phyloP scores from a whole-genome alignment of 2,113 vertebrate species.

The Dasypus novemcinctus region DNA sequence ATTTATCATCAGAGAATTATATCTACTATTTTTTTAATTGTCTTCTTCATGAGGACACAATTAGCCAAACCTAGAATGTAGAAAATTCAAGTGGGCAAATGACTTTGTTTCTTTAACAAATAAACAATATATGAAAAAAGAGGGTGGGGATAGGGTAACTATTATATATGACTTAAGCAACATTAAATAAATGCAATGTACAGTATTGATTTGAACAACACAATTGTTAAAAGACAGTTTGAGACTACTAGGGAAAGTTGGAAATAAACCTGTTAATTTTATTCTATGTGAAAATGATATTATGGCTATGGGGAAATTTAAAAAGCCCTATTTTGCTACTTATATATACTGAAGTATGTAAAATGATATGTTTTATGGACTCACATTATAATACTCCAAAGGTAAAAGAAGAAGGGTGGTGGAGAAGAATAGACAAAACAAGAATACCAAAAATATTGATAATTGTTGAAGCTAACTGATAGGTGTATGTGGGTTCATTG shows the following conservation, averaged over 20 bases:
- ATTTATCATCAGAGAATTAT: not conserved
- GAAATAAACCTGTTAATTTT: conserved; percentile 1
- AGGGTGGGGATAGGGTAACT: not conserved
- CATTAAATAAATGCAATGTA: not conserved
- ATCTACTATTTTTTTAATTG: not conserved
- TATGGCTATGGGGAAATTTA: not conserved
- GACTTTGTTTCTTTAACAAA: not conserved
- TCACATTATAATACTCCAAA: not conserved
- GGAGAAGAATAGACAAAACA: not conserved
- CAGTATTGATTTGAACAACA: not conserved
- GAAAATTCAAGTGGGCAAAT: not conserved
- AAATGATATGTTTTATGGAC: not conserved
- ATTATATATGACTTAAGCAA: not conserved
- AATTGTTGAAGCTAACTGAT: not conserved
- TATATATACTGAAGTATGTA: not conserved
- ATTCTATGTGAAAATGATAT: not conserved
- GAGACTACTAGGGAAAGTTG: not conserved
- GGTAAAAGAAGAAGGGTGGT: not conserved
- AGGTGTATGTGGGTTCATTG: not conserved
- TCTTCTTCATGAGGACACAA: not conserved
- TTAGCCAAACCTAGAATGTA: not conserved
- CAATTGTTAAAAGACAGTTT: not conserved
- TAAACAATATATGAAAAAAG: not conserved
- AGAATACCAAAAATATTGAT: not conserved
- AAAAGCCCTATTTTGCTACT: conserved; percentile 18